Evolutionary conservation across 2,113 vertebrate genomes (phyloP).

Genomic region (Agapornis roseicollis): DNA sequence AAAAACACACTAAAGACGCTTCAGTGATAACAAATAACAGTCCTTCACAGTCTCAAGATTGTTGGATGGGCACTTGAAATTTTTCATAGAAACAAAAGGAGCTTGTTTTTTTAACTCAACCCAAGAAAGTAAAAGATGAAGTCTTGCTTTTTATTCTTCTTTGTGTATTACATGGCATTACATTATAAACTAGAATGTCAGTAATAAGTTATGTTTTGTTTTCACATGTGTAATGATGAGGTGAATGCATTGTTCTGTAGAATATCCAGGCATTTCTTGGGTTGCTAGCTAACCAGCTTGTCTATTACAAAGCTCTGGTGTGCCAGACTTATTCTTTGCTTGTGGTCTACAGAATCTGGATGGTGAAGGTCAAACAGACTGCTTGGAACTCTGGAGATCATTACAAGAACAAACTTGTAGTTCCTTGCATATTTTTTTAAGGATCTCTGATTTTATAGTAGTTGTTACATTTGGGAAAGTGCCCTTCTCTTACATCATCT

Average conservation of each 20-base stretch:
- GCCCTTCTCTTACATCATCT: neutral
- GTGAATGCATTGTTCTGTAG: neutral
- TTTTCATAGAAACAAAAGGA: neutral
- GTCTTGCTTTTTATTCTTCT: neutral
- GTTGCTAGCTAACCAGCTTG: neutral
- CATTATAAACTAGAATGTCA: constrained; percentile 24
- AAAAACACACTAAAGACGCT: neutral
- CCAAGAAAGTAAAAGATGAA: constrained; percentile 20
- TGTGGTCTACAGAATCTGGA: neutral
- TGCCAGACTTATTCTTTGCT: neutral
- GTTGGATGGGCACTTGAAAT: constrained; percentile 7
- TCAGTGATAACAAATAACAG: neutral
- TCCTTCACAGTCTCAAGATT: neutral
- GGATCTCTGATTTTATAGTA: neutral
- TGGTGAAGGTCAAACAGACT: neutral
- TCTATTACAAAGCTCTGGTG: neutral
- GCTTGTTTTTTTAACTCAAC: neutral
- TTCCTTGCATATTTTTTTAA: neutral
- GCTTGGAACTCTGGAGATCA: neutral
- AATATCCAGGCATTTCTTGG: constrained; percentile 25
- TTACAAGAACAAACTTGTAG: neutral
- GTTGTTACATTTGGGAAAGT: neutral
- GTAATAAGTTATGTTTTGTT: constrained; percentile 16
- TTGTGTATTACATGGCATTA: neutral
- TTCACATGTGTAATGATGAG: neutral